Evolutionary conservation across 2,888 invertebrate species (phyloP), one percentile per base, ranked within the genome.

Genomic region (Mycogona germanica): DNA sequence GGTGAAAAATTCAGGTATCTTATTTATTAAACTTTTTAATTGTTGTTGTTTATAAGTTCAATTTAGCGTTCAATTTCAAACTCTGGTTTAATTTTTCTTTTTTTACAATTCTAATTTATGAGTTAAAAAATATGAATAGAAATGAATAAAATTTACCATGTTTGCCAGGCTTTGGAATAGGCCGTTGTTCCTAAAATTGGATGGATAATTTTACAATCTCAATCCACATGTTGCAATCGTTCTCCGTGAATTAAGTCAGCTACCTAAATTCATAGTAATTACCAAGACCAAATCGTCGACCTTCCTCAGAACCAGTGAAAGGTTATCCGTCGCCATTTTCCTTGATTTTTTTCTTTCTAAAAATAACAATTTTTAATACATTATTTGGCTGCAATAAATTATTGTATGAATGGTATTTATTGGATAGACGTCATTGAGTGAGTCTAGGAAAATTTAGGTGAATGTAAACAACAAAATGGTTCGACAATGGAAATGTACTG

Each of bases 101-200:
- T 7, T 46, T 7, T 29, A 9, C 26, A 47, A 47, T 47, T 17
- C 17, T 32, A 17, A 3, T 9, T 28, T 50, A 53, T 28, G n/a
- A 2, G 21, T 50, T 4, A 42, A 2, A 9, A 53, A 51, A 53
- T 21, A 21, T 25, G 23, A 51, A 3, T 14, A 2, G 21, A 37
- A 47, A 2, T 21, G n/a, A 19, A 19, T n/a, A 51, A 21, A 26
- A 65, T 78, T 76, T 71, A 86, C 86, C 86, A 71, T 83, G 76
- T 29, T 82, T 81, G 23, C 75, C 74, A 48, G 87, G 86, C 68
- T 80, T 78, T 35, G 87, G 87, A 60, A 89, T 78, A 0, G 84
- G 81, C 23, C 82, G 78, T 75, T 88, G 83, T 72, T 87, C 87
- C 89, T 88, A 70, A 5, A 75, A 76, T 57, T 66, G 60, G 58